Evolutionary conservation across 2,888 invertebrate species (phyloP).

Genomic region (Pyrochroa serraticornis): DNA sequence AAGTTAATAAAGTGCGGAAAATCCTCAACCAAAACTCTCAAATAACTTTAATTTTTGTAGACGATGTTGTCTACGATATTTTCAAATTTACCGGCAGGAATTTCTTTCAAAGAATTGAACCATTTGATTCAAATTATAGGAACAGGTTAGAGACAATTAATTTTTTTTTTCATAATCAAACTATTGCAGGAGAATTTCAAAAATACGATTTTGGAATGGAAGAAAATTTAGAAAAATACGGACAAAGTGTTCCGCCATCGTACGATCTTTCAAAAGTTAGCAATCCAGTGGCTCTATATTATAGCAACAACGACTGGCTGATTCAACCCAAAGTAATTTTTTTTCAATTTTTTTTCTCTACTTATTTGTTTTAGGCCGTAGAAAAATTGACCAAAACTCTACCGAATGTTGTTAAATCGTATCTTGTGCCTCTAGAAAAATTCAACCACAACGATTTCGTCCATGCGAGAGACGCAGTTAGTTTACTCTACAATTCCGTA

Average conservation of each 20-base stretch:
- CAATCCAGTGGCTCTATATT: conserved; percentile 4
- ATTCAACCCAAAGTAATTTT: conserved; percentile 1
- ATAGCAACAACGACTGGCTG: conserved; percentile 1
- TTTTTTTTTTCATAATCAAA: no score
- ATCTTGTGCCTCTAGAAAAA: conserved; percentile 5
- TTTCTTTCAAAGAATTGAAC: no score
- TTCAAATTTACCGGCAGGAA: no score
- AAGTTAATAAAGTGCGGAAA: conserved; percentile 10
- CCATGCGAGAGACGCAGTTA: conserved; percentile 7
- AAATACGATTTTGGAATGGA: conserved; percentile 6
- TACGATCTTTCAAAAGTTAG: conserved; percentile 3
- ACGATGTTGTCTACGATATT: no score
- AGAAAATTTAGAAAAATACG: neutral
- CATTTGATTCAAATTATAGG: no score
- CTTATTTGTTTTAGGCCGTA: conserved; percentile 2
- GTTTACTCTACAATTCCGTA: conserved; percentile 5
- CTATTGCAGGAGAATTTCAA: neutral
- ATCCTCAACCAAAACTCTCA: neutral
- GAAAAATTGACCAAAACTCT: neutral
- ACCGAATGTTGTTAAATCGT: conserved; percentile 11
- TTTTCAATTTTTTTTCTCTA: neutral
- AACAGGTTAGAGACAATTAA: no score
- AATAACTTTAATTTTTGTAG: no score
- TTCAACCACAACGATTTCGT: conserved; percentile 13
- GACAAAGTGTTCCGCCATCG: neutral